Base-by-base conservation (phyloP, 2,888 invertebrate genomes). In the Teinopalpus imperialis region DNA sequence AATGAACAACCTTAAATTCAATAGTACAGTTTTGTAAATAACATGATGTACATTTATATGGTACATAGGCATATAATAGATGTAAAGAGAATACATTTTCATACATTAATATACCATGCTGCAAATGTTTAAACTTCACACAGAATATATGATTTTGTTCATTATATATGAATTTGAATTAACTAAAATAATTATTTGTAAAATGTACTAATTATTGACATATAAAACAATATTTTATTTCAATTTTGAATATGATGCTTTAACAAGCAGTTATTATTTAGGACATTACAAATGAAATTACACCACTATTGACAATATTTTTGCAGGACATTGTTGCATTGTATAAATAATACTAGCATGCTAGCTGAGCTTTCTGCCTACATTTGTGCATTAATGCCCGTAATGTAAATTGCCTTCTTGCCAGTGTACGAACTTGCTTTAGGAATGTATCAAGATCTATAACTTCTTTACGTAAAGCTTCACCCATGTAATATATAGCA, bases 401-500 rank as follows among this genome's bases (percentile, higher is more conserved):
- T 48, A 98, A 89, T 90, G 97, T 97, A 72, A 99, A 99, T 85
- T 99, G 99, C 69, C 95, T 94, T 45, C 99, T 93, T 5, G 99
- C 98, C 52, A 99, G 87, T 53, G 96, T 95, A 53, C 99, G 93
- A 1, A 99, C 97, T 90, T 98, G 97, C 86, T 98, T 98, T 63
- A 99, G 91, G 88, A 98, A 99, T 42, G 96, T 95, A 71, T 99
- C 98, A 66, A 99, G 88, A 87, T 98, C 98, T 67, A 99, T 96
- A 3, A 97, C 96, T 51, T 95, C 94, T 61, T 95, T 94, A 53
- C 98, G 92, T 49, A 99, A 81, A 5, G 97, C 98, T 88, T 98
- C 98, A 4, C 98, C 98, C 83, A 99, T 93, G 74, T 98, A 98
- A 78, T 99, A 99, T 70, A 99, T 98, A 50, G 98, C 97, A 90